Percentiles rank a stretch among this genome's conserved stretches.
Conservation (phyloP, 2,888 invertebrate genomes). For the Agrotis clavis region DNA sequence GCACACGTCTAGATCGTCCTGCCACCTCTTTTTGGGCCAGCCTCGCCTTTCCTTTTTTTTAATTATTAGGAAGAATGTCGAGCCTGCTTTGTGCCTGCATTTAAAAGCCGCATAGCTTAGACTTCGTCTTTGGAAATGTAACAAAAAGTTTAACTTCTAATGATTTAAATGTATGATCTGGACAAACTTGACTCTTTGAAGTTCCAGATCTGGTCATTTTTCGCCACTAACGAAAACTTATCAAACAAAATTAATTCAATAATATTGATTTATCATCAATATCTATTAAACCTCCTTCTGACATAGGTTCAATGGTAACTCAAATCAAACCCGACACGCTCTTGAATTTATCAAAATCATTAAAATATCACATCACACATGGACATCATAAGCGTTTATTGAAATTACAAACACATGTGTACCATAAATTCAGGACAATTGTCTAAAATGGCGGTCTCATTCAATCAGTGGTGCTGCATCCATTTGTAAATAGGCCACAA, state of each 20-base stretch:
- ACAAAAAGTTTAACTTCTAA: no score
- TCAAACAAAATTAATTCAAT: background rate
- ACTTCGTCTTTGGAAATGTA: no score
- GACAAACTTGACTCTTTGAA: no score
- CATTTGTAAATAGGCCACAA: slow-evolving; percentile 38
- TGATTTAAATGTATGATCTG: no score
- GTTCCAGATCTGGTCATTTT: no score
- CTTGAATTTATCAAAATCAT: background rate
- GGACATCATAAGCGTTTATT: slow-evolving; percentile 20
- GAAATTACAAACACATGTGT: slow-evolving; percentile 28
- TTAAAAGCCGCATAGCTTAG: no score
- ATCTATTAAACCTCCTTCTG: background rate
- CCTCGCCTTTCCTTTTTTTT: no score
- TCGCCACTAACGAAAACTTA: no score
- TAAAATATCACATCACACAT: background rate
- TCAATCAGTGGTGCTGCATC: slow-evolving; percentile 40
- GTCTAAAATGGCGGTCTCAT: slow-evolving; percentile 21
- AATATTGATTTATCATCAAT: background rate
- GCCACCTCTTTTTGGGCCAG: no score
- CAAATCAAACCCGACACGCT: background rate
- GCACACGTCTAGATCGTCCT: no score
- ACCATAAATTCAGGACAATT: slow-evolving; percentile 45
- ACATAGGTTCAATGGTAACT: background rate
- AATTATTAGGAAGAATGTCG: no score
- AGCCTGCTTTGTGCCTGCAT: no score